These are phyloP conservation scores for Mythimna pallens DNA, from an alignment of 2,888 invertebrate genomes.

Conservation along the genomic window DNA sequence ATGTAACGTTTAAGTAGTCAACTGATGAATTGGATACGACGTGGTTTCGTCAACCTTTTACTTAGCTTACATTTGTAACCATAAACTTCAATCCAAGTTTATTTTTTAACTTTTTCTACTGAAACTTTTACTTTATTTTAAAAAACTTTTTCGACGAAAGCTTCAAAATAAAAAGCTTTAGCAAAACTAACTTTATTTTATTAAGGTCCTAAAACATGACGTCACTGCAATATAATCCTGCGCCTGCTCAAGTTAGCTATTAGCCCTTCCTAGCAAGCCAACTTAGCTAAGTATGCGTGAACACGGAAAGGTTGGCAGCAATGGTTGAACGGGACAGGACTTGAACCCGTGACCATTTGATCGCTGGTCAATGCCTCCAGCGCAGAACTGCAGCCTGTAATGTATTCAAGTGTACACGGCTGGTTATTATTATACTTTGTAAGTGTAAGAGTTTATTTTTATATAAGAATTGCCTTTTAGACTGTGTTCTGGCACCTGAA, in stretches of 20 bases:
- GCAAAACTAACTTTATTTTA: not conserved
- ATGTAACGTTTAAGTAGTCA: conserved; percentile 18
- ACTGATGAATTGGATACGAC: conserved; percentile 13
- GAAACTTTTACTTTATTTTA: not conserved
- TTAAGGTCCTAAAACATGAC: not conserved
- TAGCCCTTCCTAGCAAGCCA: not conserved
- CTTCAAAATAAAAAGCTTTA: not conserved
- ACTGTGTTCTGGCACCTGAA: not conserved
- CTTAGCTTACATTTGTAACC: not conserved
- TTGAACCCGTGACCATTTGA: conserved; percentile 59
- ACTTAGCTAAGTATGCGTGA: conserved; percentile 19
- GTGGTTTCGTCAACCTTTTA: conserved; percentile 24
- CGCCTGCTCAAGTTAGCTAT: not conserved
- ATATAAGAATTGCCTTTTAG: not conserved
- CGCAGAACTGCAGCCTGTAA: conserved; percentile 35
- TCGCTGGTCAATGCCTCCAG: conserved; percentile 58
- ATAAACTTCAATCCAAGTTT: too few relatives aligned
- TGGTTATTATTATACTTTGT: conserved; percentile 27
- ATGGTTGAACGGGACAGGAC: conserved; percentile 39
- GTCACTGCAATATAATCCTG: too few relatives aligned
- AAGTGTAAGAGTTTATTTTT: not conserved
- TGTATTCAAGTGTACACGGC: conserved; percentile 25
- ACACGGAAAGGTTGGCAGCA: conserved; percentile 40
- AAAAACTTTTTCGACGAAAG: not conserved
- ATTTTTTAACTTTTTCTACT: not conserved